Evolutionary conservation across 2,888 invertebrate species (phyloP).

Genomic region (Eupithecia insigniata): DNA sequence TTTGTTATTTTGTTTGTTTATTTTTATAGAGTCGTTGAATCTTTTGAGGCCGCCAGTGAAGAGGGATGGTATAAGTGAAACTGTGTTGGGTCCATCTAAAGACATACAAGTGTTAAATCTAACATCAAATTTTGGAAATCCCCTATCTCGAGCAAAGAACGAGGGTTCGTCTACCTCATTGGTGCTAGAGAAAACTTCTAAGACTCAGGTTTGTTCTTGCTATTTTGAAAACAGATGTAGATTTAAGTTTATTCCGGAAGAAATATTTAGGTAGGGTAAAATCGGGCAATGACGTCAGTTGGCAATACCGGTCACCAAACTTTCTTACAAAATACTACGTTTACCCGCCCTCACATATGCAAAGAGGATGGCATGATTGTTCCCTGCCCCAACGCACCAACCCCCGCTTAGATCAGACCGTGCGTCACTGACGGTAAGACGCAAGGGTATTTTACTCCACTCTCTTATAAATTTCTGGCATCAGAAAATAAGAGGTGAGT

Average conservation of each 20-base stretch:
- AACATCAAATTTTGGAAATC: slow-evolving; percentile 29
- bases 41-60: slow-evolving; percentile 62
- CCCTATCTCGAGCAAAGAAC: slow-evolving; percentile 7
- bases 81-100: slow-evolving; percentile 33
- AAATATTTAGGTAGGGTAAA: background rate
- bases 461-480: too few relatives aligned
- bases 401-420: too few relatives aligned
- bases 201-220: slow-evolving; percentile 48
- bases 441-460: too few relatives aligned
- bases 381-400: too few relatives aligned
- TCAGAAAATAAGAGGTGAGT: too few relatives aligned
- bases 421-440: too few relatives aligned
- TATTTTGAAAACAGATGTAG: background rate
- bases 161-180: slow-evolving; percentile 53
- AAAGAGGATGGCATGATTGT: too few relatives aligned
- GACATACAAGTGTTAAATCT: slow-evolving; percentile 23
- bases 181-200: slow-evolving; percentile 55
- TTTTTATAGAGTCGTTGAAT: slow-evolving; percentile 68
- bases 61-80: slow-evolving; percentile 37
- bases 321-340: too few relatives aligned
- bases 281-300: too few relatives aligned
- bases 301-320: too few relatives aligned
- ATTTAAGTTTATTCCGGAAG: background rate
- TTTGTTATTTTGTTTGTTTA: slow-evolving; percentile 50
- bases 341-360: too few relatives aligned